Evolutionary conservation across 2,113 vertebrate species (phyloP).

Genomic region (Regulus satrapa): DNA sequence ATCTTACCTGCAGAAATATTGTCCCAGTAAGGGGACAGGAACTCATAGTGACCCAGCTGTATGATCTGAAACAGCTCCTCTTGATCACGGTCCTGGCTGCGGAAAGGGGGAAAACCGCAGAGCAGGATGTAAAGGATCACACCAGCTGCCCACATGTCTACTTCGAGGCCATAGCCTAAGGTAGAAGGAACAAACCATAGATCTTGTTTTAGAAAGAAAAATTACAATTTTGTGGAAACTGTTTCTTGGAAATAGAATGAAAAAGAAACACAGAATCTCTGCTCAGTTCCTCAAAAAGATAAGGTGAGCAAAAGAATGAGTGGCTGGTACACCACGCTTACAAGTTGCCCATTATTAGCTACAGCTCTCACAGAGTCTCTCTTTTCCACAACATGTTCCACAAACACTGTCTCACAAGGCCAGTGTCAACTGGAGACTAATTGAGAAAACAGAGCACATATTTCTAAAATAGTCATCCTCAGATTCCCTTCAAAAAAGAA

Average conservation of each 20-base stretch:
- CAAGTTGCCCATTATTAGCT: background rate
- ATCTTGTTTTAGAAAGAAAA: background rate
- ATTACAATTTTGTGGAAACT: background rate
- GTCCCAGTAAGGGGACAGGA: slow-evolving; percentile 94
- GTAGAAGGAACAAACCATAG: background rate
- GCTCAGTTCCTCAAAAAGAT: background rate
- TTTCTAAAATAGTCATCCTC: slow-evolving; percentile 13
- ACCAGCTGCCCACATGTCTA: slow-evolving; percentile 95
- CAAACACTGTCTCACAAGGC: background rate
- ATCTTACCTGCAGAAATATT: slow-evolving; percentile 87
- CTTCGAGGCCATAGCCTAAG: slow-evolving; percentile 90
- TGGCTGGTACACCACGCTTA: background rate
- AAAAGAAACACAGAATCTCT: background rate
- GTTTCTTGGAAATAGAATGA: background rate
- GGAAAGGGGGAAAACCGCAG: slow-evolving; percentile 94
- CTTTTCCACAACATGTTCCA: background rate
- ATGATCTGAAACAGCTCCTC: slow-evolving; percentile 92
- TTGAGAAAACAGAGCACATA: background rate
- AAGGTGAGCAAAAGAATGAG: background rate
- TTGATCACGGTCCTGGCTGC: slow-evolving; percentile 90
- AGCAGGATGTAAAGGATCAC: slow-evolving; percentile 94
- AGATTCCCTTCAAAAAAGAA: background rate
- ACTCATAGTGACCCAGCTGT: slow-evolving; percentile 86
- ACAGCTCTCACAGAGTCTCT: background rate
- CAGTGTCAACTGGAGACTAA: background rate